A percentile compares a stretch with the other conserved stretches of the same genome.
phyloP scores from a whole-genome alignment of 2,888 invertebrate species.

The Halocaridina rubra region DNA sequence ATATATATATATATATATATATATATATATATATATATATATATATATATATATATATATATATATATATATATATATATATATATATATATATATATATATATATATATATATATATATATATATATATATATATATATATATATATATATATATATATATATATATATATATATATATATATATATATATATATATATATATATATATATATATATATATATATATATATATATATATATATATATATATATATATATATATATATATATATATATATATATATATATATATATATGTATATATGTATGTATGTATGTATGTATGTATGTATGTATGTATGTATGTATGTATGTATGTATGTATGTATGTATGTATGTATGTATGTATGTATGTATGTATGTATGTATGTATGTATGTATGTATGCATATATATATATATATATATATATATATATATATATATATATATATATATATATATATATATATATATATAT shows the following conservation, averaged over 20 bases:
- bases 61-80: background rate
- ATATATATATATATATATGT: background rate
- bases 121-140: background rate
- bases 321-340: background rate
- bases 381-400: background rate
- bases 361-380: background rate
- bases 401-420: background rate
- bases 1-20: background rate
- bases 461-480: background rate
- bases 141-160: background rate
- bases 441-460: background rate
- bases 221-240: background rate
- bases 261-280: background rate
- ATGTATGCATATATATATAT: background rate
- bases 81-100: background rate
- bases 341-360: background rate
- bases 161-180: background rate
- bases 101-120: background rate
- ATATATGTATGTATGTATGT: background rate
- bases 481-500: background rate
- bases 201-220: background rate
- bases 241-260: background rate
- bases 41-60: background rate
- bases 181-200: background rate
- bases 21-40: background rate